Base-by-base conservation (phyloP, 2,113 vertebrate species). In the Dolichallabes microphthalmus region DNA sequence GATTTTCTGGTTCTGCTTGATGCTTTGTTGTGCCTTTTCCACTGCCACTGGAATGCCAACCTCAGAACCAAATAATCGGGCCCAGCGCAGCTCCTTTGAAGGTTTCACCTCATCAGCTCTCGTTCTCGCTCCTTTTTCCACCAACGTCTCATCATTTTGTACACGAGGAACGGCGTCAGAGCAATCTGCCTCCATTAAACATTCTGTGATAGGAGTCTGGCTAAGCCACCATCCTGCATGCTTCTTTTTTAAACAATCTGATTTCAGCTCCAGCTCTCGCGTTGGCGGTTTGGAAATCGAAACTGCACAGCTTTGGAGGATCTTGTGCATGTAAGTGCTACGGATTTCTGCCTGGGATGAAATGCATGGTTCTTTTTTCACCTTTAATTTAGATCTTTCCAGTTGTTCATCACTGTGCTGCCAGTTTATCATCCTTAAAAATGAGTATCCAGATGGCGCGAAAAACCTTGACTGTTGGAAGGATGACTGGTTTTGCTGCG, bases 21-120 rank as follows among this genome's bases (percentile, higher is more conserved):
- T 87, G 87, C 82, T 88, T 74, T 83, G 87, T 32, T 91, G 85
- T 71, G 74, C 64, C 0, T n/a, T 83, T 32, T 90, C 88, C 20
- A 76, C 60, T 82, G 77, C 86, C 87, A 53, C 74, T 39, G 90
- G 83, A 15, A 68, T 9, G 81, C 85, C 76, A 22, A 88, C 87
- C 22, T 78, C 82, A n/a, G 93, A 92, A 86, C 95, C 94, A 80
- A 95, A 95, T 83, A 95, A 93, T 82, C 92, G 92, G 45, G 94
- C 94, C 94, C 94, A 95, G 82, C 93, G 93, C 53, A 92, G 84
- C 32, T 90, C 88, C 77, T 84, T 82, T 89, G 91, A 83, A 52
- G 89, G 88, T 92, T 94, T 88, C 91, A 93, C 91, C 90, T 91
- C 73, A 92, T 92, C 85, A 71, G 64, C 86, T 66, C 82, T 87